Evolutionary conservation across 2,888 invertebrate species (phyloP).

Genomic region (Drosophila phalerata): DNA sequence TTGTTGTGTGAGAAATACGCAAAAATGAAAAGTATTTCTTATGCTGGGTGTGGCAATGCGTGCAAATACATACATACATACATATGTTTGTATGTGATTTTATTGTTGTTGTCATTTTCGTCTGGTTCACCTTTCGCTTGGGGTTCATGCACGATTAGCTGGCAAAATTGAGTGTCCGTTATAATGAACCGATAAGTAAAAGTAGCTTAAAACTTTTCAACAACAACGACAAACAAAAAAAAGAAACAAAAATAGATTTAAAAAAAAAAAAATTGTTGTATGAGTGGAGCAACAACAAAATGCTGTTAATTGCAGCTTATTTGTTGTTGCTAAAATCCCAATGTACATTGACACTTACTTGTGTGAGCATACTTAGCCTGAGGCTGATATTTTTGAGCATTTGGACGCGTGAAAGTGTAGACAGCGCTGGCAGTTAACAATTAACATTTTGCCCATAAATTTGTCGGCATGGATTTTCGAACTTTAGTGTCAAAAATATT

Average conservation of each 20-base stretch:
- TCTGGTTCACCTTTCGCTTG: constrained; percentile 63
- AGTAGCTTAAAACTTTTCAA: constrained; percentile 76
- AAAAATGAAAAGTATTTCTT: constrained; percentile 45
- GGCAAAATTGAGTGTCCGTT: constrained; percentile 69
- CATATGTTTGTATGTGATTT: background rate
- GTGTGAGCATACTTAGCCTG: constrained; percentile 22
- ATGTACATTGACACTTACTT: constrained; percentile 70
- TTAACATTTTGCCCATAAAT: constrained; percentile 75
- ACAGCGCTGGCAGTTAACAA: constrained; percentile 58
- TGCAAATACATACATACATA: constrained; percentile 1
- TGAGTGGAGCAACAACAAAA: constrained; percentile 47
- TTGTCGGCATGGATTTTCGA: constrained; percentile 55
- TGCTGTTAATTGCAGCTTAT: constrained; percentile 69
- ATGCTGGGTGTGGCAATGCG: constrained; percentile 49
- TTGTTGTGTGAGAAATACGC: constrained; percentile 56
- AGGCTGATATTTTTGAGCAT: constrained; percentile 20
- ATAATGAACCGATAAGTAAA: constrained; percentile 81
- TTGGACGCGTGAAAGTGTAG: constrained; percentile 66
- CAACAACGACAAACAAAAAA: constrained; percentile 28
- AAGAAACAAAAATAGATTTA: constrained; percentile 1
- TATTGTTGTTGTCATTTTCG: constrained; percentile 26
- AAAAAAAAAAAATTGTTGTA: constrained; percentile 22
- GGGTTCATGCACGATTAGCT: constrained; percentile 78
- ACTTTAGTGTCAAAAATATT: constrained; percentile 45
- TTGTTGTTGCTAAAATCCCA: constrained; percentile 41